Conservation (phyloP, 2,888 invertebrate genomes). For the Ectemnius cavifrons region DNA sequence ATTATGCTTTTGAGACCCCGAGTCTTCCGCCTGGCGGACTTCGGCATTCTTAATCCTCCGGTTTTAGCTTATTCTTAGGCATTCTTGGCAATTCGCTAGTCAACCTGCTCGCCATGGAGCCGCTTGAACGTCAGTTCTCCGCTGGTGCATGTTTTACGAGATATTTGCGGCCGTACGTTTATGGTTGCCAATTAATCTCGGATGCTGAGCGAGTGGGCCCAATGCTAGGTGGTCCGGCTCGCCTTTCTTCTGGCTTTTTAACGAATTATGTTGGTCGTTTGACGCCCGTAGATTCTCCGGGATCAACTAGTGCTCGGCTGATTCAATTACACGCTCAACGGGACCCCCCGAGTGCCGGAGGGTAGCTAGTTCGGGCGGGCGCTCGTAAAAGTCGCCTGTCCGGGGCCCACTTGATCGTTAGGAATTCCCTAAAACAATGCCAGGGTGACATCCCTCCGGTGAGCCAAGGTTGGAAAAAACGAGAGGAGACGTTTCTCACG, state of each 20-base stretch:
- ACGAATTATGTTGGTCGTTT: neutral
- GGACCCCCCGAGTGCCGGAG: conserved; percentile 19
- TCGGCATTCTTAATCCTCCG: too few relatives aligned
- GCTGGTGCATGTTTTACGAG: too few relatives aligned
- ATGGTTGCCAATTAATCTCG: too few relatives aligned
- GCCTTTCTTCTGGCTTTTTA: conserved; percentile 7
- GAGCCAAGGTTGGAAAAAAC: conserved; percentile 36
- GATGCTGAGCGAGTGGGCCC: too few relatives aligned
- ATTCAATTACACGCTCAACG: conserved; percentile 40
- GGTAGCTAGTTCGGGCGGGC: conserved; percentile 30
- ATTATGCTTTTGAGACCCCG: too few relatives aligned
- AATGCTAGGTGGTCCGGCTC: conserved; percentile 2
- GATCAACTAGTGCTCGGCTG: conserved; percentile 8
- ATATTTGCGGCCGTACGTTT: too few relatives aligned
- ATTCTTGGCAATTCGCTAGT: too few relatives aligned
- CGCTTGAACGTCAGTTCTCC: too few relatives aligned
- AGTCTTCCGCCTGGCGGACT: neutral
- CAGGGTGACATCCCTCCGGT: conserved; percentile 69
- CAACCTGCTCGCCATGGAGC: too few relatives aligned
- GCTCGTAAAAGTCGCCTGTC: conserved; percentile 63
- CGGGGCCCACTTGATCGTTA: conserved; percentile 63
- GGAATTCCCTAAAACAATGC: conserved; percentile 75
- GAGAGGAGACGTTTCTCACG: conserved; percentile 67
- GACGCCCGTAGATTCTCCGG: neutral
- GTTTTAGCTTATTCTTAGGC: too few relatives aligned